These are phyloP conservation scores for Drosophila engyochracea DNA, from an alignment of 2,888 invertebrate genomes.

Conservation along the genomic window DNA sequence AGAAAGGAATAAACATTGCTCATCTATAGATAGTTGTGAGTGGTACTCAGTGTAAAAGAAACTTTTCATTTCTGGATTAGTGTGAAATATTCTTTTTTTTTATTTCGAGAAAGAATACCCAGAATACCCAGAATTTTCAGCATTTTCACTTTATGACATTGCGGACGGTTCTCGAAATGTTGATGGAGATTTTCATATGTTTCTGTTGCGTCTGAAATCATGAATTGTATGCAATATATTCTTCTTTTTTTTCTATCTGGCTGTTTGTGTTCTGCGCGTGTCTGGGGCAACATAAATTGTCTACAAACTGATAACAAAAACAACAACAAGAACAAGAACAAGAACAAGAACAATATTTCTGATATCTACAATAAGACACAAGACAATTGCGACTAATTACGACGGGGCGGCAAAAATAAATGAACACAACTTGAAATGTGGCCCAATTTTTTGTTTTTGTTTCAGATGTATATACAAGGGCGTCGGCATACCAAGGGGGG, in stretches of 20 bases:
- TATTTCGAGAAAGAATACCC: background rate
- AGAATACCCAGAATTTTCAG: background rate
- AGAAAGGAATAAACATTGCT: background rate
- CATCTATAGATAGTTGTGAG: background rate
- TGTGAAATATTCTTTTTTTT: background rate
- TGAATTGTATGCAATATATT: background rate
- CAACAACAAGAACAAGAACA: background rate
- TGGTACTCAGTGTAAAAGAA: no score
- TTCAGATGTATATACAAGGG: background rate
- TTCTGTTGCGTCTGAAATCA: background rate
- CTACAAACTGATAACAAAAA: conserved; percentile 24
- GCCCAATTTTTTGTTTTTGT: conserved; percentile 16
- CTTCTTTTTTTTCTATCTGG: background rate
- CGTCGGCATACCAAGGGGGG: background rate
- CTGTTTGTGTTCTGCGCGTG: conserved; percentile 11
- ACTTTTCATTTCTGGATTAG: background rate
- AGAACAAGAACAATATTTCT: conserved; percentile 6
- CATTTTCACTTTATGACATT: background rate
- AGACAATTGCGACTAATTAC: conserved; percentile 46
- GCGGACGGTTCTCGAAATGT: background rate
- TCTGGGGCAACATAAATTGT: conserved; percentile 21
- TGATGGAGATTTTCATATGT: background rate
- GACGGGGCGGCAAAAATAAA: conserved; percentile 32
- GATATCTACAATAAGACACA: conserved; percentile 23
- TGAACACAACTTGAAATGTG: conserved; percentile 15